Percentiles rank a stretch among this genome's conserved stretches.
phyloP scores from a whole-genome alignment of 2,888 invertebrate species.

The Tricholauxania praeusta region DNA sequence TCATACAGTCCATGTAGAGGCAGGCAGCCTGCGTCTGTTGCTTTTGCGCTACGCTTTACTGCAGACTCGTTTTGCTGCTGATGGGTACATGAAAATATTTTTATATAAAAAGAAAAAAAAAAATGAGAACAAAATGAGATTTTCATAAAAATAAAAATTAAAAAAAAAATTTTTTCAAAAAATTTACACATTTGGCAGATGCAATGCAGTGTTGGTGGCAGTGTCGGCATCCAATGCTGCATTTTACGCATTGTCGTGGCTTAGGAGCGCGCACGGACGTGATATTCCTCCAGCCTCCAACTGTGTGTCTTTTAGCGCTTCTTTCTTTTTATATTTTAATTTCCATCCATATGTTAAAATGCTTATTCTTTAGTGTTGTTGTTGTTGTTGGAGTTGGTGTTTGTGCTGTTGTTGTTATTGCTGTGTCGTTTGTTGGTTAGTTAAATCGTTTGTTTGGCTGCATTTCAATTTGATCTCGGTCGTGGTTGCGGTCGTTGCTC shows the following conservation, averaged over 20 bases:
- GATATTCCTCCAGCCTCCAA: background rate
- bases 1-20: too few species aligned
- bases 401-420: slow-evolving; percentile 1
- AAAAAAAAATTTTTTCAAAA: slow-evolving; percentile 2
- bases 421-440: background rate
- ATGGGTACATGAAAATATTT: slow-evolving; percentile 20
- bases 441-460: slow-evolving; percentile 11
- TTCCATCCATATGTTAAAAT: background rate
- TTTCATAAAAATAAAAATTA: background rate
- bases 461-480: background rate
- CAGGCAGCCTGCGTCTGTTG: background rate
- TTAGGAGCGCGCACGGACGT: too few species aligned
- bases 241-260: too few species aligned
- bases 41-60: background rate
- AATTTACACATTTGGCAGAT: slow-evolving; percentile 24
- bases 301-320: background rate
- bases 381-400: background rate
- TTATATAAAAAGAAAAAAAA: slow-evolving; percentile 28
- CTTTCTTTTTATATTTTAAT: background rate
- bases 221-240: too few species aligned
- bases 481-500: background rate
- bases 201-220: slow-evolving; percentile 14
- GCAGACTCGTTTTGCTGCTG: background rate
- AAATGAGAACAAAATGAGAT: slow-evolving; percentile 13
- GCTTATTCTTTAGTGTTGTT: background rate